Conservation (phyloP, 2,113 vertebrate species). For the Dicentrarchus labrax region DNA sequence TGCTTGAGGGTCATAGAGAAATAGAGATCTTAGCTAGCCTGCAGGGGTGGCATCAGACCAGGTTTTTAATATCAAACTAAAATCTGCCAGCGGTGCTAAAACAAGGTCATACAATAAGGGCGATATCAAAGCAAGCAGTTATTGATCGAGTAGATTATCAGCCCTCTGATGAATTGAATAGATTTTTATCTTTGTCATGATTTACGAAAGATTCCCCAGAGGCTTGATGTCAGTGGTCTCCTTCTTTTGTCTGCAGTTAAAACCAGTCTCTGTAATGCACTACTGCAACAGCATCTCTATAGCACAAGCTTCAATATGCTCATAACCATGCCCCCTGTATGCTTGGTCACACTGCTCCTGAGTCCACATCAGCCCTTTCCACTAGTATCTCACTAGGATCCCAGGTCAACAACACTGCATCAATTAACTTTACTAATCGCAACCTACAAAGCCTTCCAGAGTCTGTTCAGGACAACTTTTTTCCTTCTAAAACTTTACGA, state of each 20-base stretch:
- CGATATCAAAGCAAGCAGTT: constrained; percentile 1
- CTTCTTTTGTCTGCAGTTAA: constrained; percentile 6
- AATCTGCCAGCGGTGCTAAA: constrained; percentile 35
- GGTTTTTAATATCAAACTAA: constrained; percentile 38
- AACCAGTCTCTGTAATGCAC: not conserved
- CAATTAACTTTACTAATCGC: constrained; percentile 16
- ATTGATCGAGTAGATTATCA: constrained; percentile 47
- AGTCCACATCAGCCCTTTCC: constrained; percentile 15
- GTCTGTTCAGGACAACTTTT: not conserved
- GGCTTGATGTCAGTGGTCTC: constrained; percentile 14
- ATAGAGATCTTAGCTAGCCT: not conserved
- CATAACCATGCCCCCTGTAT: not conserved
- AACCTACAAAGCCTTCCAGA: not conserved
- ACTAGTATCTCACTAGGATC: not conserved
- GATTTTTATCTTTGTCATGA: constrained; percentile 36
- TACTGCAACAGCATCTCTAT: not conserved
- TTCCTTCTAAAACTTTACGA: not conserved
- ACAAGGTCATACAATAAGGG: constrained; percentile 25
- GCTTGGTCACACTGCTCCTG: constrained; percentile 13
- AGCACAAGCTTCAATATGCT: not conserved
- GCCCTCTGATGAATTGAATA: constrained; percentile 24
- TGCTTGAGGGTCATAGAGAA: not conserved
- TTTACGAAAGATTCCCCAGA: constrained; percentile 18
- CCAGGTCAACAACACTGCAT: not conserved
- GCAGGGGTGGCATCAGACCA: not conserved